Evolutionary conservation across 2,888 invertebrate species (phyloP), one percentile per base, ranked within the genome.

Genomic region (Ormia ochracea): DNA sequence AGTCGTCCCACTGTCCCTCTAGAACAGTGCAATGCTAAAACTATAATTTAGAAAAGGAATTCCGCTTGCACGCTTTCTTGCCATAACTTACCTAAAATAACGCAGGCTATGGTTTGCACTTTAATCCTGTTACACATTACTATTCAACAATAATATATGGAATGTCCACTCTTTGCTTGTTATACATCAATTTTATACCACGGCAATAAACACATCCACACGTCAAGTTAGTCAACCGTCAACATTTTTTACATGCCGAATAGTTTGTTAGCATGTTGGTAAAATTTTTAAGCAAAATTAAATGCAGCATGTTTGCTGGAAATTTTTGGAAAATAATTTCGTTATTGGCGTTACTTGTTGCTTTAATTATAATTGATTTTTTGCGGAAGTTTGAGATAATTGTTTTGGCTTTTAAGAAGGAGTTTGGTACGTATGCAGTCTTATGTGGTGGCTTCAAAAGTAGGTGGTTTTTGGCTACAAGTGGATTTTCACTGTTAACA

Each of bases 1-100:
- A 87, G 82, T 21, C 87, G 83, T 21, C 84, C 86, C 81, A 82
- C 45, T 80, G 79, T 68, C 73, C 73, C 76, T 14, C 36, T 52
- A 50, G 82, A 66, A 77, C 80, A 82, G 81, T 87, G 59, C 10
- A 61, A 69, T 56, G 81, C 77, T 78, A 12, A 74, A 75, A 21
- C 6, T 26, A 52, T 19, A 65, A 43, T 70, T 50, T 4, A 33
- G 28, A 58, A 52, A 26, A 41, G 33, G 33, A 54, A 59, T 4
- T 58, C 38, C 14, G 31, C 23, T 23, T 9, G 41, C 1, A 41
- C 9, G 10, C 2, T 45, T 59, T 14, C 4, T 23, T 26, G 21
- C 9, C 23, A 14, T 12, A 54, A 72, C 74, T 79, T 78, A 83
- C 82, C 82, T 78, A 82, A 78, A 45, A 83, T 81, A 41, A 83